phyloP scores from a whole-genome alignment of 2,797 vertebrate genomes.

The Anguilla pacifica region DNA sequence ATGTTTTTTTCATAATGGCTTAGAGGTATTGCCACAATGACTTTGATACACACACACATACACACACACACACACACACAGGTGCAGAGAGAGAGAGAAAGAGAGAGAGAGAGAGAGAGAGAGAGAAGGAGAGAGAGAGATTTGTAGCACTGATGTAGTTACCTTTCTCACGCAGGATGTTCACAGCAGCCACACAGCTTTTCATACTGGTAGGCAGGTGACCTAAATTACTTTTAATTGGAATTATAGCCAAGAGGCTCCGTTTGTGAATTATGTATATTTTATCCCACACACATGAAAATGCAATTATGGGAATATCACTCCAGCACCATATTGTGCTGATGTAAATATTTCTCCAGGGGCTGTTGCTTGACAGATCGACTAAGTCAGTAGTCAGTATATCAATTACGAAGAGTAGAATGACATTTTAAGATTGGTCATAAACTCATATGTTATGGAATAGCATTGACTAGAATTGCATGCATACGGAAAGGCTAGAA shows the following conservation, averaged over 20 bases:
- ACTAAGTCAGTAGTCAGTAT: neutral
- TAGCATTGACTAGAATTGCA: neutral
- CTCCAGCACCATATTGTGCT: neutral
- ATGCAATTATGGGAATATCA: neutral
- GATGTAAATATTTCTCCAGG: neutral
- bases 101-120: too few relatives aligned
- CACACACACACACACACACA: too few relatives aligned
- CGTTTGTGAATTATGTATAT: neutral
- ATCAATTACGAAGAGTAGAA: neutral
- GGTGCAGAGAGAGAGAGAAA: too few relatives aligned
- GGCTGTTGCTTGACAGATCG: neutral
- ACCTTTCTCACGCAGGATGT: neutral
- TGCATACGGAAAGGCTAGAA: neutral
- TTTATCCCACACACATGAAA: neutral
- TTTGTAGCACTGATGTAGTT: neutral
- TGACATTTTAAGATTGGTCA: neutral
- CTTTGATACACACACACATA: slow-evolving; percentile 4
- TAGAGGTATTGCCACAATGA: slow-evolving; percentile 29
- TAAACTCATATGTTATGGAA: neutral
- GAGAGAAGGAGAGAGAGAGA: neutral
- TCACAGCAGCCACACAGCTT: neutral
- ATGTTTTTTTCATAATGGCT: slow-evolving; percentile 28
- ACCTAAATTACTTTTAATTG: neutral
- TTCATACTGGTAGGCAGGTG: neutral
- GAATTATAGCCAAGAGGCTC: neutral